Evolutionary conservation across 2,797 vertebrate species (phyloP).

Genomic region (Pogoniulus pusillus): DNA sequence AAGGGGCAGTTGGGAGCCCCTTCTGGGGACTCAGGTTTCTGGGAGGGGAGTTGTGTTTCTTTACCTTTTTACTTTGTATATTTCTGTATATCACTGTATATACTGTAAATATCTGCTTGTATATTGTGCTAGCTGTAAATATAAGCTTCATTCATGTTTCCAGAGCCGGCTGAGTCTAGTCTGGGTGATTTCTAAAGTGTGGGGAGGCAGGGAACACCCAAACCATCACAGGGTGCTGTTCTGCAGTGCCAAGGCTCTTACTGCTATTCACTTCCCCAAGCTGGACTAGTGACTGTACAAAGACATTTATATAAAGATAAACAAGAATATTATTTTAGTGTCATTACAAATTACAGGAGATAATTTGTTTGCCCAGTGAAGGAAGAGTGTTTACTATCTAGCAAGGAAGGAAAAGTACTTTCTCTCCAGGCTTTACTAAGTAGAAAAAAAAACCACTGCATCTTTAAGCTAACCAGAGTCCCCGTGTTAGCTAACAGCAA

Average conservation of each 20-base stretch:
- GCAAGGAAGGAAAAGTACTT: neutral
- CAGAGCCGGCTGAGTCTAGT: too few relatives aligned
- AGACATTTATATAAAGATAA: neutral
- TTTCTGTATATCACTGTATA: too few relatives aligned
- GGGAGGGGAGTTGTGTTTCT: too few relatives aligned
- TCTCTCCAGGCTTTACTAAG: neutral
- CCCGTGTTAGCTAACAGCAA: neutral
- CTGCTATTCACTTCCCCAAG: neutral
- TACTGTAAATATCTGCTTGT: too few relatives aligned
- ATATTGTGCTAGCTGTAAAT: too few relatives aligned
- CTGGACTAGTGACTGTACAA: neutral
- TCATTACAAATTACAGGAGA: conserved; percentile 3
- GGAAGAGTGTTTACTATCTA: neutral
- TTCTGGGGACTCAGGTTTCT: too few relatives aligned
- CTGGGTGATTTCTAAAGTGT: too few relatives aligned
- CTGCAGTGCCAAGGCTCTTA: neutral
- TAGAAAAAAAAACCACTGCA: neutral
- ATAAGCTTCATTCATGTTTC: too few relatives aligned
- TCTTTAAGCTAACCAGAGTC: neutral
- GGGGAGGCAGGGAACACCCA: too few relatives aligned
- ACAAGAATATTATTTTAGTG: neutral
- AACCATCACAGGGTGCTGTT: too few relatives aligned
- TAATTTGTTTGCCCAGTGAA: conserved; percentile 25
- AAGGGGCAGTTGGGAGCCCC: too few relatives aligned
- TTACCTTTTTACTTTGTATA: too few relatives aligned